Evolutionary conservation across 2,888 invertebrate species (phyloP), one percentile per base, ranked within the genome.

Genomic region (Mesochorus sp.): DNA sequence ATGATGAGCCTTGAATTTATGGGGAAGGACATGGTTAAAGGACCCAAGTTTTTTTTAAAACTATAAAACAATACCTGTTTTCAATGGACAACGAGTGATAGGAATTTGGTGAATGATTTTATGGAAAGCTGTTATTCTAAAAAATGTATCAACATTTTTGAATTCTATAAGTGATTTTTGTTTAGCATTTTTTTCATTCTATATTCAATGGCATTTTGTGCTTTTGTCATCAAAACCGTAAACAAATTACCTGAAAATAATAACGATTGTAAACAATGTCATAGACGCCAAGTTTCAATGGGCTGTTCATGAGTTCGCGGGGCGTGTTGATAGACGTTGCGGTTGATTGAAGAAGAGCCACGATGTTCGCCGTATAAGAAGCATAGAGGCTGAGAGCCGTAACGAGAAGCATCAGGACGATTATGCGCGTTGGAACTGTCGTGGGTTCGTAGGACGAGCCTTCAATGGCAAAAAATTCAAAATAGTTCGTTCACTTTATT

Each of bases 341-440:
- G 24, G 95, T 95, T 0, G 95, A 95, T 86, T 95, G 95, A 0
- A 96, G 91, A 0, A 96, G 89, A 0, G 95, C 95, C 0, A 96
- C 95, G 53, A 96, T 95, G 84, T 95, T 95, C 0, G 95, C 95
- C 0, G 95, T 94, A 85, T 95, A 96, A 0, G 95, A 95, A 0
- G 95, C 94, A 86, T 95, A 95, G 0, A 96, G 91, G 83, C 95
- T 95, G 91, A 95, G 93, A 2, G 94, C 90, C 0, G 94, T 92
- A 4, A 94, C 87, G 81, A 95, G 94, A 0, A 94, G 90, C 44
- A 94, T 91, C 67, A 95, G 90, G 82, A 94, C 92, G 0, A 95
- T 94, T 17, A 95, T 92, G 24, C 95, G 92, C 0, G 94, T 93
- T 6, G 91, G 81, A 83, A 91, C 72, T 26, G 86, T 88, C 24